Conservation (phyloP, 1,140 invertebrate genomes). For the Platyscapa corneri region DNA sequence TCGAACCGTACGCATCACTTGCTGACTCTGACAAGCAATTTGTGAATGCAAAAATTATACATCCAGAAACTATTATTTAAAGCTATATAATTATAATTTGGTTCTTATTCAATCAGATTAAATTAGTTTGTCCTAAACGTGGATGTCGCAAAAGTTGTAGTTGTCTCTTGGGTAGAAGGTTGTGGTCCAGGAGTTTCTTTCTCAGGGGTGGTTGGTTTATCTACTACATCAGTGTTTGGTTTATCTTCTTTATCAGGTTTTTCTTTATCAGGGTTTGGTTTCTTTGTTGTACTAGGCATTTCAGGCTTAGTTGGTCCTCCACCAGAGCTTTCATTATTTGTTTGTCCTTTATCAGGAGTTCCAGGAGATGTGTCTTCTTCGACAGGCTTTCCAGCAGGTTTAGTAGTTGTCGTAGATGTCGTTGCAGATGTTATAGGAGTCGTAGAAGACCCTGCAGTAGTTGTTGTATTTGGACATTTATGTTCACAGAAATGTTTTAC, state of each 20-base stretch:
- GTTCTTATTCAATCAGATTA: too few relatives aligned
- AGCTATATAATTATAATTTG: not conserved
- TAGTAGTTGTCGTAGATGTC: not conserved
- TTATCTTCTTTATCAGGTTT: too few relatives aligned
- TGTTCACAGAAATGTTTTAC: not conserved
- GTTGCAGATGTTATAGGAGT: not conserved
- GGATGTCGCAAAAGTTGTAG: too few relatives aligned
- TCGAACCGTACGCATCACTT: too few relatives aligned
- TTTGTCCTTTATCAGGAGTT: not conserved
- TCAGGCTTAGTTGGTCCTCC: too few relatives aligned
- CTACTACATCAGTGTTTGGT: too few relatives aligned
- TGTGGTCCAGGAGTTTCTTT: too few relatives aligned
- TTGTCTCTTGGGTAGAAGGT: too few relatives aligned
- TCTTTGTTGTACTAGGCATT: too few relatives aligned
- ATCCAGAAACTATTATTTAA: not conserved
- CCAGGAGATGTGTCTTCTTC: not conserved
- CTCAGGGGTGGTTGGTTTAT: too few relatives aligned
- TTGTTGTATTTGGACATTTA: conserved; percentile 27
- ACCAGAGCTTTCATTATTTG: not conserved
- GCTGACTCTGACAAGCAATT: not conserved
- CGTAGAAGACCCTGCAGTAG: not conserved
- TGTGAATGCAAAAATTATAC: not conserved
- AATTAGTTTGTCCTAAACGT: too few relatives aligned
- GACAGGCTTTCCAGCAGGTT: not conserved
- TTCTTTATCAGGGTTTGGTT: too few relatives aligned